phyloP scores from a whole-genome alignment of 2,113 vertebrate genomes.

The Brachypodius melanocephalos region DNA sequence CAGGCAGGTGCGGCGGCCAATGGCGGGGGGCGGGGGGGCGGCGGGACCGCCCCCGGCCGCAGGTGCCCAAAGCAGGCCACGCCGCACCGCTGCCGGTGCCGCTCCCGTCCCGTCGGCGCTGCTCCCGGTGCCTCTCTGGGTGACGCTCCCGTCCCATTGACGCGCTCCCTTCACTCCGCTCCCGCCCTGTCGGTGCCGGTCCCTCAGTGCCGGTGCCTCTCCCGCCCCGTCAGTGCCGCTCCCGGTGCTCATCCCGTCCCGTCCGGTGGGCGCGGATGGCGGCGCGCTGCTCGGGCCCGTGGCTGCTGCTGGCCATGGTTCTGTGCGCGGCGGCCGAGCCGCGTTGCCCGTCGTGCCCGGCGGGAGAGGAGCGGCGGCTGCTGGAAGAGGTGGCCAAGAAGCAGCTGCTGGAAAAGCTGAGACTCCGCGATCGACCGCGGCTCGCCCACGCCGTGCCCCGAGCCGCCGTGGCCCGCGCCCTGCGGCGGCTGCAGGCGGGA shows the following conservation, averaged over 20 bases:
- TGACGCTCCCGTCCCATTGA: neutral
- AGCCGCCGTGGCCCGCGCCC: conserved; percentile 78
- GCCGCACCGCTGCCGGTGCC: neutral
- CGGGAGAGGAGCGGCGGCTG: conserved; percentile 72
- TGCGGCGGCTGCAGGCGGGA: conserved; percentile 80
- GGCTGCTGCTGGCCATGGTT: neutral
- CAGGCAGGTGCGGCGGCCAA: conserved; percentile 12
- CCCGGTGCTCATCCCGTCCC: neutral
- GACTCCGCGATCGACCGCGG: conserved; percentile 85
- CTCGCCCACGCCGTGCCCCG: conserved; percentile 81
- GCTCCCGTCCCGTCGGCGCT: neutral
- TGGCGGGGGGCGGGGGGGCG: neutral
- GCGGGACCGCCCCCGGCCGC: conserved; percentile 23
- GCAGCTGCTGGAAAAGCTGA: conserved; percentile 86
- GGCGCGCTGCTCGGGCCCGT: neutral
- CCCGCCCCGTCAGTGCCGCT: neutral
- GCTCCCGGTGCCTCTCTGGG: neutral
- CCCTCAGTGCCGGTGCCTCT: neutral
- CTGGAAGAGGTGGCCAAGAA: conserved; percentile 84
- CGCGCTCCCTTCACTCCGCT: neutral
- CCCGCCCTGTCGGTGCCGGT: neutral
- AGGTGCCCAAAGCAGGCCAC: conserved; percentile 16
- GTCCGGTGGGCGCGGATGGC: conserved; percentile 8
- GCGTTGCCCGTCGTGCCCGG: conserved; percentile 72
- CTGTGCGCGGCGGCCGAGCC: conserved; percentile 3